Base-by-base conservation (phyloP, 2,113 vertebrate species). In the Xenus cinereus region DNA sequence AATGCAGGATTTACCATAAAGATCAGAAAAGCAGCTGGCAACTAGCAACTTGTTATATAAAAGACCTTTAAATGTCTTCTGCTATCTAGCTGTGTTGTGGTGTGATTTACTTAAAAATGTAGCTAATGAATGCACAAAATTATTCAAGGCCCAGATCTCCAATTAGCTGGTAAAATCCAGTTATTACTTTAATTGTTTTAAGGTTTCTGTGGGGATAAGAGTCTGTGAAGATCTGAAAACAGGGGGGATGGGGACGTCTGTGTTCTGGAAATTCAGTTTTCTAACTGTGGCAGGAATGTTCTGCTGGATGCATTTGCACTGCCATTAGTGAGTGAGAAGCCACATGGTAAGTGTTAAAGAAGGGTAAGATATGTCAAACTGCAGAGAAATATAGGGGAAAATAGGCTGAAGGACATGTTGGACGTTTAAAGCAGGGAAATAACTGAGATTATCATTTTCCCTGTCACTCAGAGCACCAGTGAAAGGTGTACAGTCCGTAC, bases 21-120 rank as follows among this genome's bases (percentile, higher is more conserved):
- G 90, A 97, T 96, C 96, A 97, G 93, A 94, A 97, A 97, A 97
- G 95, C 97, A 97, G 96, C 97, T 97, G 98, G 91, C 14, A 46
- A 93, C 93, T 91, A 27, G 23, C 92, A 98, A 92, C 96, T 85
- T 89, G 28, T 94, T 94, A 89, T 72, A 92, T 89, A 94, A 97
- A 97, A 97, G 80, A 80, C 85, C 91, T 93, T 93, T 84, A 91
- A 97, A 92, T 56, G 68, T 83, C 82, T 57, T 94, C 56, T 76
- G 81, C 89, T 96, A 48, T 93, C 73, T 92, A 93, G 84, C 64
- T 89, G 83, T 93, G 86, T 96, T 93, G 27, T 53, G 69, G 56
- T 27, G 20, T 15, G 28, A 95, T 72, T 96, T 83, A 51, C 39
- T 93, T 84, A 69, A 89, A 87, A 63, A 66, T 23, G 4, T 57